Evolutionary conservation across 2,113 vertebrate genomes (phyloP).

Genomic region (Dasyprocta punctata): DNA sequence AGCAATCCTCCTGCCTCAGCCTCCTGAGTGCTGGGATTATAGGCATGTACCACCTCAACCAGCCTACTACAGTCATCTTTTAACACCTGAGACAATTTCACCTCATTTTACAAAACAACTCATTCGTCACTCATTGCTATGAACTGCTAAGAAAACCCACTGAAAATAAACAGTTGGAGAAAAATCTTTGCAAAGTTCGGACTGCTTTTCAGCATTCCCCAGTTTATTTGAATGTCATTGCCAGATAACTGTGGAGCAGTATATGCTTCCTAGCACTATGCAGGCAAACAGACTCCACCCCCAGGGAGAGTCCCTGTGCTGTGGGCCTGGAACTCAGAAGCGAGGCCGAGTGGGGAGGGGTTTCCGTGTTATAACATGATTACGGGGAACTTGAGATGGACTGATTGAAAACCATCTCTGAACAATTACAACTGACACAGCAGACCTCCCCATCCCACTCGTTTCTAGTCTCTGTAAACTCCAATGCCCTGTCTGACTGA

Average conservation of each 20-base stretch:
- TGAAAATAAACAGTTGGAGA: not conserved
- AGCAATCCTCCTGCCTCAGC: not conserved
- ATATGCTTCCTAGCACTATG: not conserved
- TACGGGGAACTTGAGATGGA: not conserved
- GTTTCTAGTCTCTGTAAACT: not conserved
- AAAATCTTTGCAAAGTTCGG: not conserved
- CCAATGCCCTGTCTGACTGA: not conserved
- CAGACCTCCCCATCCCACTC: not conserved
- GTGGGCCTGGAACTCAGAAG: not conserved
- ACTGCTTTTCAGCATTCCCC: not conserved
- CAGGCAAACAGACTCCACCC: not conserved
- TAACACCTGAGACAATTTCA: not conserved
- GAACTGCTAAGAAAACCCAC: not conserved
- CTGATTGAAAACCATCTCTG: not conserved
- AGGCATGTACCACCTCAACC: not conserved
- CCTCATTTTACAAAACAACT: not conserved
- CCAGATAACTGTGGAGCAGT: not conserved
- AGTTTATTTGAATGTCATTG: slow-evolving; percentile 38
- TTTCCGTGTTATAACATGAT: slow-evolving; percentile 19
- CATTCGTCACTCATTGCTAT: not conserved
- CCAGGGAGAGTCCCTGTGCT: slow-evolving; percentile 32
- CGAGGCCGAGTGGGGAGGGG: not conserved
- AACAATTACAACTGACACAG: not conserved
- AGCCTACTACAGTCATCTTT: not conserved
- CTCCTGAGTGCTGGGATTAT: not conserved